Percentiles rank a stretch among this genome's conserved stretches.
Evolutionary conservation across 2,888 invertebrate genomes (phyloP).

Genomic region (Papilio elwesi): DNA sequence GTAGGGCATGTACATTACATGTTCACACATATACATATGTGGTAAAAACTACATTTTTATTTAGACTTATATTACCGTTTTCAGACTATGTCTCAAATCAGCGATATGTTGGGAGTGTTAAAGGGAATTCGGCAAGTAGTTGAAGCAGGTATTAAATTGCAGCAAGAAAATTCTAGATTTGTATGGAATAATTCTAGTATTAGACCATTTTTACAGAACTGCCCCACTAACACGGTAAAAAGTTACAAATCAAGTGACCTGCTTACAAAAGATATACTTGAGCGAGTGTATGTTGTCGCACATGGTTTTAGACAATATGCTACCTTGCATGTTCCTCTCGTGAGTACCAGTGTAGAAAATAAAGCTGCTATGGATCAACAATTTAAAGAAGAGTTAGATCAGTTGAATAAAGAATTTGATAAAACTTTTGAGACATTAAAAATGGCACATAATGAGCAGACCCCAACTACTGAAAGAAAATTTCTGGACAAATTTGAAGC

Average conservation of each 20-base stretch:
- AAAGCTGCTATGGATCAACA: constrained; percentile 63
- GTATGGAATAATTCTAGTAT: constrained; percentile 89
- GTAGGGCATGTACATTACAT: too few species aligned
- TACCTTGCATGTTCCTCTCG: constrained; percentile 65
- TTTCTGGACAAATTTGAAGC: constrained; percentile 41
- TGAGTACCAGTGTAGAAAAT: constrained; percentile 53
- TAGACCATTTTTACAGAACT: constrained; percentile 70
- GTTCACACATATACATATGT: too few species aligned
- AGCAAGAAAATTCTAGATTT: constrained; percentile 84
- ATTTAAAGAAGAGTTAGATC: constrained; percentile 70
- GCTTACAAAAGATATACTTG: constrained; percentile 76
- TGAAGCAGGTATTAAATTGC: constrained; percentile 86
- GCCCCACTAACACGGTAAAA: constrained; percentile 65
- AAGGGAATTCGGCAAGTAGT: constrained; percentile 88
- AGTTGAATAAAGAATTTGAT: constrained; percentile 75
- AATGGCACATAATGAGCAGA: constrained; percentile 52
- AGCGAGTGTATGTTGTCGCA: constrained; percentile 87
- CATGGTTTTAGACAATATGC: constrained; percentile 88
- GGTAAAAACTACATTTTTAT: too few species aligned
- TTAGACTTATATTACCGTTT: constrained; percentile 48
- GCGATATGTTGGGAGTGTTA: constrained; percentile 87
- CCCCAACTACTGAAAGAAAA: constrained; percentile 33
- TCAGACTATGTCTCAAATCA: constrained; percentile 83
- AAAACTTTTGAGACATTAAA: constrained; percentile 73
- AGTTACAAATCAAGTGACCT: constrained; percentile 60